phyloP scores from a whole-genome alignment of 2,888 invertebrate species.

The Acronicta aceris region DNA sequence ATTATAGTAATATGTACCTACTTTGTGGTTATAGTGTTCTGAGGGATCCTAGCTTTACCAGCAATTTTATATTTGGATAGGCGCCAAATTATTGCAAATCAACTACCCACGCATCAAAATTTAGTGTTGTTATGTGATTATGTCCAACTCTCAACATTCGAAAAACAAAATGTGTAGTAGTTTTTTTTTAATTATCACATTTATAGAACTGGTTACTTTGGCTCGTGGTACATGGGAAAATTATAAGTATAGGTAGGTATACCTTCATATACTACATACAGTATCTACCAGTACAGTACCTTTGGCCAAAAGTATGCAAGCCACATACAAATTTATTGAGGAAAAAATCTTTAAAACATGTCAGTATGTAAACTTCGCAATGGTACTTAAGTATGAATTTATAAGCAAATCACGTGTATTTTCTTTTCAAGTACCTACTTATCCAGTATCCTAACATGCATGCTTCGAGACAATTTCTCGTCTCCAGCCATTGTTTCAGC shows the following conservation, averaged over 20 bases:
- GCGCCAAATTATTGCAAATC: slow-evolving; percentile 39
- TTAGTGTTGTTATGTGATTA: slow-evolving; percentile 12
- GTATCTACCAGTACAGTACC: too few relatives aligned
- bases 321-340: slow-evolving; percentile 7
- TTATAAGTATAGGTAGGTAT: too few relatives aligned
- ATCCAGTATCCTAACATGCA: too few relatives aligned
- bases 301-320: neutral
- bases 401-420: slow-evolving; percentile 2
- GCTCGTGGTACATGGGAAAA: neutral
- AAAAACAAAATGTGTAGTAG: too few relatives aligned
- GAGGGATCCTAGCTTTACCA: slow-evolving; percentile 4
- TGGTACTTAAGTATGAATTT: neutral
- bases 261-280: too few relatives aligned
- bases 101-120: slow-evolving; percentile 31
- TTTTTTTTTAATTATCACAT: neutral
- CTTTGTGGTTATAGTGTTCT: neutral
- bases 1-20: too few relatives aligned
- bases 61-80: slow-evolving; percentile 19
- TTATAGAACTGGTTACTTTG: neutral
- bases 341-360: slow-evolving; percentile 27
- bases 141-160: neutral
- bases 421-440: too few relatives aligned
- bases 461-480: too few relatives aligned
- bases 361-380: neutral
- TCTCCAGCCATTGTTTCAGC: too few relatives aligned